Evolutionary conservation across 2,797 vertebrate species (phyloP), one percentile per base, ranked within the genome.

Genomic region (Falco naumanni): DNA sequence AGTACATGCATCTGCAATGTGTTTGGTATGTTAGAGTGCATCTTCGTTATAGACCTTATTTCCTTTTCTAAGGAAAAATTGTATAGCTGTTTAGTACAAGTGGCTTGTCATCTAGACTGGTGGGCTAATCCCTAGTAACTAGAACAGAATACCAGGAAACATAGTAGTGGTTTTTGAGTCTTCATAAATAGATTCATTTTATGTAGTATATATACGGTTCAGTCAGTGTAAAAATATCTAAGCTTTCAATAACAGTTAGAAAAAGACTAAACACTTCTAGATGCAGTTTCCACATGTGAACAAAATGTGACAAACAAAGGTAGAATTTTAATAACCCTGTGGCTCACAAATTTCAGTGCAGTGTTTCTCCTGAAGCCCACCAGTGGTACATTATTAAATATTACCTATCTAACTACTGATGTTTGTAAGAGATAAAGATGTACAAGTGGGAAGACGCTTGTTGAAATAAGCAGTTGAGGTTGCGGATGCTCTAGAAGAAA

Each of bases 361-460:
- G 3, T 68, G 8, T 70, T 82, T 87, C 48, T 90, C 11, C 51
- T 78, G 39, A 84, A 92, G 24, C 22, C 24, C 12, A 10, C 16
- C 85, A 21, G 37, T 90, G 39, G 11, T 63, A 37, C 10, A 9
- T 53, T 54, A 54, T 74, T 69, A 72, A 65, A 33, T 64, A 47
- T 25, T 84, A 81, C 48, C 31, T 64, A 5, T 60, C 54, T 51
- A 11, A 25, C 6, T 48, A 21, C 3, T 31, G 29, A 39, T 88
- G 5, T 29, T 15, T 80, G 3, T 65, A 59, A 68, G 33, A 68
- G 34, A 17, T 81, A 2, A 75, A 47, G 66, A 13, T 16, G 3
- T 11, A 31, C 3, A 43, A 24, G 10, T 69, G 20, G 4, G 4
- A 85, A 51, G 61, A 47, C 2, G 0, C 16, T 48, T 19, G 0